Percentiles rank a stretch among this genome's conserved stretches.
phyloP scores from a whole-genome alignment of 2,797 vertebrate species.

The Gymnothorax javanicus region DNA sequence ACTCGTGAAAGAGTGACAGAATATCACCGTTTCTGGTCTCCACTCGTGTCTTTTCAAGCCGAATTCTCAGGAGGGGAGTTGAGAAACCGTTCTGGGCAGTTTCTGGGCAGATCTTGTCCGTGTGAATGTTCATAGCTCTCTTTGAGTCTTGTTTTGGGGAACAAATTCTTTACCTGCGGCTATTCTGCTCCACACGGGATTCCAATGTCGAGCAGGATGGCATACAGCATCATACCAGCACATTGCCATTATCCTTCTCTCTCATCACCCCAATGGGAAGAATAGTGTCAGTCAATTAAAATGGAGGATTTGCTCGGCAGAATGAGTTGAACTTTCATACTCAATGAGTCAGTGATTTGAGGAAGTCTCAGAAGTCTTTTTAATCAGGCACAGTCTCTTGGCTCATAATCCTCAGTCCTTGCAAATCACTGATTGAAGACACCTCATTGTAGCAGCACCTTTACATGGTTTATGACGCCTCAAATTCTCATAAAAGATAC shows the following conservation, averaged over 20 bases:
- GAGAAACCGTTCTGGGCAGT: neutral
- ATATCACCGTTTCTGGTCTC: neutral
- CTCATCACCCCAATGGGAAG: neutral
- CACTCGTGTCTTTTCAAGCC: neutral
- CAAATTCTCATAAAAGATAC: neutral
- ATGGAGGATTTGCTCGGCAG: neutral
- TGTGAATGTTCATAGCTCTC: neutral
- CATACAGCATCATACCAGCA: neutral
- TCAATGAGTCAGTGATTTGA: neutral
- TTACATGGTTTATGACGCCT: neutral
- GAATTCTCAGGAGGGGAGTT: neutral
- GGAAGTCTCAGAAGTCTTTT: neutral
- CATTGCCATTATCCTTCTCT: neutral
- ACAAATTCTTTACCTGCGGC: conserved; percentile 3
- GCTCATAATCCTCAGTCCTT: neutral
- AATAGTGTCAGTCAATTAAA: neutral
- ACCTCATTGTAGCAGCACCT: neutral
- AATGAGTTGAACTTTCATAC: neutral
- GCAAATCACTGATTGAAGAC: neutral
- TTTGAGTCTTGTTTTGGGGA: neutral
- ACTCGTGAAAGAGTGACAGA: neutral
- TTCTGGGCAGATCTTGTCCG: neutral
- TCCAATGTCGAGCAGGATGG: neutral
- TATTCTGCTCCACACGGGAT: neutral
- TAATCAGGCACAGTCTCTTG: neutral